These are phyloP conservation scores for Sepioteuthis lessoniana DNA, from an alignment of 2,888 invertebrate genomes.

Conservation along the genomic window DNA sequence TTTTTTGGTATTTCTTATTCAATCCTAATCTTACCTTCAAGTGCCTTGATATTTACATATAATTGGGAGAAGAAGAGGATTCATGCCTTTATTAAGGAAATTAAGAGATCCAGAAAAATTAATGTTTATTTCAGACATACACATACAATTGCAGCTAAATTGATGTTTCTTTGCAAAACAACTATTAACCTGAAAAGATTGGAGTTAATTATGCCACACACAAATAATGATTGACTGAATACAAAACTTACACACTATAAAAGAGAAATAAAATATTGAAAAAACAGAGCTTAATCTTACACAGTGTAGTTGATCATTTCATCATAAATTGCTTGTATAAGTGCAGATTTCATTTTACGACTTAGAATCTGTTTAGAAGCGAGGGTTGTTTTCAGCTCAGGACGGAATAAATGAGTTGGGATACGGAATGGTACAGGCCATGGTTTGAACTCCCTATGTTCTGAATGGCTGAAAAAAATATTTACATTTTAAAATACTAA, in stretches of 20 bases:
- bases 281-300: neutral
- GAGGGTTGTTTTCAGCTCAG: conserved; percentile 36
- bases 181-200: too few relatives aligned
- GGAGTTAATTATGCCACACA: too few relatives aligned
- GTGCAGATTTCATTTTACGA: conserved; percentile 48
- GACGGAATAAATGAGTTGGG: conserved; percentile 47
- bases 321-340: conserved; percentile 44
- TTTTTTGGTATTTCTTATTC: too few relatives aligned
- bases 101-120: too few relatives aligned
- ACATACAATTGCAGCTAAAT: too few relatives aligned
- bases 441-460: conserved; percentile 45
- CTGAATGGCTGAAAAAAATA: conserved; percentile 35
- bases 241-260: neutral
- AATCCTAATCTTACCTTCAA: too few relatives aligned
- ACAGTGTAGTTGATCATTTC: conserved; percentile 47
- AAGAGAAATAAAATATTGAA: neutral
- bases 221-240: neutral
- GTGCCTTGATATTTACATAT: too few relatives aligned
- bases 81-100: too few relatives aligned
- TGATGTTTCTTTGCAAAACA: too few relatives aligned
- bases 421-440: conserved; percentile 48
- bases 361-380: conserved; percentile 38
- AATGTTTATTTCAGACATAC: too few relatives aligned
- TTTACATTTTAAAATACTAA: too few relatives aligned
- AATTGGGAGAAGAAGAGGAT: too few relatives aligned